A percentile compares a stretch with the other conserved stretches of the same genome.
Evolutionary conservation across 2,888 invertebrate species (phyloP).

Genomic region (Alloplasta piceator): DNA sequence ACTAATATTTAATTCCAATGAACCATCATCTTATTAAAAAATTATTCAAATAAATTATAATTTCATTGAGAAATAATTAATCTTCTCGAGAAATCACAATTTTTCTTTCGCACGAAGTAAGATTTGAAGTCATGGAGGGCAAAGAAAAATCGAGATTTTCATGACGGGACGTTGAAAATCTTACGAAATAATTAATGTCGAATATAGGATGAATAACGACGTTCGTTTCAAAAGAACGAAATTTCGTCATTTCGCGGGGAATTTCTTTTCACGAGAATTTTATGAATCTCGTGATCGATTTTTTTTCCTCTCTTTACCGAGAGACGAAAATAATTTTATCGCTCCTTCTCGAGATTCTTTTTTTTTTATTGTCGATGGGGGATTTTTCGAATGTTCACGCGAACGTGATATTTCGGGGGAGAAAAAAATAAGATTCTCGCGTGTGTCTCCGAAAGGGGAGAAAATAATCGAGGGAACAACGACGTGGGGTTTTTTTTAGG

Average conservation of each 20-base stretch:
- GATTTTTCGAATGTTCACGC: conserved; percentile 4
- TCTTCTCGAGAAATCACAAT: too few species aligned
- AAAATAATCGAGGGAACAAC: conserved; percentile 16
- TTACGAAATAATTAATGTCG: not conserved
- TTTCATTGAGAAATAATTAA: too few species aligned
- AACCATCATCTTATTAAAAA: too few species aligned
- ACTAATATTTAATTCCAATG: too few species aligned
- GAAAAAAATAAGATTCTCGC: too few species aligned
- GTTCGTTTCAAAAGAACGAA: not conserved
- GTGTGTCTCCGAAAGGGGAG: not conserved
- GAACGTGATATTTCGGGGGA: conserved; percentile 17
- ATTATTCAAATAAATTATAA: too few species aligned
- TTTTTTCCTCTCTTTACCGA: conserved; percentile 1
- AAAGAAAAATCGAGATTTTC: too few species aligned
- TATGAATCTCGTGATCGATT: not conserved
- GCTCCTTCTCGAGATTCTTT: conserved; percentile 4
- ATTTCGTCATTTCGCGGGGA: not conserved
- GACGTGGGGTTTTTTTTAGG: not conserved
- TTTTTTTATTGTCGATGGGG: conserved; percentile 1
- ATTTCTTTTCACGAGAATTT: not conserved
- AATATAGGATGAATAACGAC: conserved; percentile 5
- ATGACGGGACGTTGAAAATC: not conserved
- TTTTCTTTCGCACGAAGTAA: too few species aligned
- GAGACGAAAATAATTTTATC: conserved; percentile 30
- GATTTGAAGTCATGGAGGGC: too few species aligned